Base-by-base conservation (phyloP, 2,797 vertebrate species). In the Tinamus major region DNA sequence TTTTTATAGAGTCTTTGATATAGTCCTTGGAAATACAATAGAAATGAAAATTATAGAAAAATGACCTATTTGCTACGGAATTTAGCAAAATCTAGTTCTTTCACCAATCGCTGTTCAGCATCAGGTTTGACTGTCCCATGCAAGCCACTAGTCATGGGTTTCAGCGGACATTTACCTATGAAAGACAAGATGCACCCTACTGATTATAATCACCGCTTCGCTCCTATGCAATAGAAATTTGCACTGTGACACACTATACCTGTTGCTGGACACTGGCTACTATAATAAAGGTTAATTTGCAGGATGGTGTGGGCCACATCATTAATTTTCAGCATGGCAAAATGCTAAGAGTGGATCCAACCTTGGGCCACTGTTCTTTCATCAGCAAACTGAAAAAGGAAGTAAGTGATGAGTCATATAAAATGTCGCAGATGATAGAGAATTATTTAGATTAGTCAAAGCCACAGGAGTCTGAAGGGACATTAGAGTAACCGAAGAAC, bases 251-350 rank as follows among this genome's bases (percentile, higher is more conserved):
- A 94, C 95, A 86, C 1, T 2, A 31, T 9, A 55, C 20, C 70
- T 72, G 76, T 69, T 94, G 89, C 69, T 87, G 94, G 93, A 83
- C 87, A 89, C 55, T 48, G 79, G 85, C 95, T 94, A 78, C 92
- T 92, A 14, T 94, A 94, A 96, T 94, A 94, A 87, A 92, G 89
- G 90, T 39, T 96, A 96, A 96, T 96, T 95, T 94, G 86, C 26
- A 91, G 41, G 76, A 93, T 89, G 87, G 46, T n/a, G 79, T 48
- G 55, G 79, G 37, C 84, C 78, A 65, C 2, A 1, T 69, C 2
- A 1, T 69, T 83, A 59, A 93, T 92, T 95, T 95, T 85, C 84
- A 76, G 14, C 0, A 0, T 72, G 65, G 89, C 87, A 91, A 93
- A 94, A 87, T 35, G 84, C 33, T 77, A 85, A 62, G 76, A 91